These are phyloP conservation scores for Psittacus erithacus DNA, from an alignment of 2,113 vertebrate species.

Conservation along the genomic window DNA sequence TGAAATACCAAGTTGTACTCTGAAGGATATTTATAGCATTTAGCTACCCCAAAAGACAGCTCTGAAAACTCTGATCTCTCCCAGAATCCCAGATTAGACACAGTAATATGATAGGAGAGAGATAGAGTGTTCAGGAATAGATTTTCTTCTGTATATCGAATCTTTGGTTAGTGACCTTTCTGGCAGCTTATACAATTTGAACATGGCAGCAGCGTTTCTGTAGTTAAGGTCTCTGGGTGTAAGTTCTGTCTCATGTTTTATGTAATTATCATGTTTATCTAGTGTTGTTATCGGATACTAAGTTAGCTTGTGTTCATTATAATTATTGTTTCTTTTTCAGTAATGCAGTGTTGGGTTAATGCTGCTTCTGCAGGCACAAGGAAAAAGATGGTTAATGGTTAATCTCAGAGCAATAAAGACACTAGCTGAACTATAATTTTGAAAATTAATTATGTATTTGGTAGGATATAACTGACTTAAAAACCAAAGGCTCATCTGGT, in stretches of 20 bases:
- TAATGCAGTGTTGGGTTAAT: neutral
- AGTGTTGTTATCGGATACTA: neutral
- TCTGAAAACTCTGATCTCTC: slow-evolving; percentile 21
- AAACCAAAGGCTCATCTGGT: neutral
- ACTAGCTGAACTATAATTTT: neutral
- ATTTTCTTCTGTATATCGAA: neutral
- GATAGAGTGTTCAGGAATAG: neutral
- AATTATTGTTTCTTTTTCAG: neutral
- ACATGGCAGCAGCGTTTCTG: neutral
- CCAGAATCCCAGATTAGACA: slow-evolving; percentile 18
- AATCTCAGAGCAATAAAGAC: neutral
- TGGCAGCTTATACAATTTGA: neutral
- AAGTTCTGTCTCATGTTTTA: neutral
- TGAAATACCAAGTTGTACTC: slow-evolving; percentile 1
- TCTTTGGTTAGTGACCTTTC: neutral
- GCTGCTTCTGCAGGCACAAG: neutral
- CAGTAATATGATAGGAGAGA: neutral
- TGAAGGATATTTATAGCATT: slow-evolving; percentile 32
- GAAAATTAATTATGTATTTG: neutral
- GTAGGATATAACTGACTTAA: neutral
- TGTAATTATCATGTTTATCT: neutral
- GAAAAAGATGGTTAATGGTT: neutral
- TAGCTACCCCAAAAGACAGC: neutral
- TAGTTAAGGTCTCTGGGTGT: neutral
- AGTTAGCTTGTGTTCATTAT: neutral